phyloP scores from a whole-genome alignment of 2,113 vertebrate genomes.

The Dipodomys stephensi region DNA sequence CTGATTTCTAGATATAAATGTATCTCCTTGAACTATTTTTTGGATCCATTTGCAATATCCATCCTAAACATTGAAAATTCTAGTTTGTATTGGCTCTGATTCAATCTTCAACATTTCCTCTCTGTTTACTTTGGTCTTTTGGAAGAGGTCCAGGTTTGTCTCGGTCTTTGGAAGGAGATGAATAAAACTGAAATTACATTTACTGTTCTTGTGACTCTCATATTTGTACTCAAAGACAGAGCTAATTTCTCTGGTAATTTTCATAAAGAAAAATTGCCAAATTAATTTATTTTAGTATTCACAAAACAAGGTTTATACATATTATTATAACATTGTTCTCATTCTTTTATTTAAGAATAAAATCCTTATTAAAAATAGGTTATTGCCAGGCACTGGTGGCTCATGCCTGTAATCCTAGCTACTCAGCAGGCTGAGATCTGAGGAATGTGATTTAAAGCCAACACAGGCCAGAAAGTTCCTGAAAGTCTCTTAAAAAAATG shows the following conservation, averaged over 20 bases:
- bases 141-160: constrained; percentile 69
- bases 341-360: constrained; percentile 65
- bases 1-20: constrained; percentile 59
- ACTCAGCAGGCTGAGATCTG: too few species aligned
- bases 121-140: constrained; percentile 73
- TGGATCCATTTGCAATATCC: constrained; percentile 55
- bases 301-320: constrained; percentile 25
- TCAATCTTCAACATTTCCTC: constrained; percentile 67
- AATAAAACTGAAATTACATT: constrained; percentile 75
- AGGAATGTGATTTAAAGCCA: too few species aligned
- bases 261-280: constrained; percentile 71
- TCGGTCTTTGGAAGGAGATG: constrained; percentile 72
- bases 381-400: background rate
- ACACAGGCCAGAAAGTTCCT: too few species aligned
- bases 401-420: too few species aligned
- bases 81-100: constrained; percentile 73
- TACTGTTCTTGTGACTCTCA: constrained; percentile 69
- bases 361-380: constrained; percentile 37
- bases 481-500: too few species aligned
- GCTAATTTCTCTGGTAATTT: constrained; percentile 68
- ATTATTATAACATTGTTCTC: constrained; percentile 46
- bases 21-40: constrained; percentile 61
- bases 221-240: constrained; percentile 71
- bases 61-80: constrained; percentile 63
- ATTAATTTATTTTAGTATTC: constrained; percentile 73